These are phyloP conservation scores for Polydrusus cervinus DNA, from an alignment of 2,888 invertebrate genomes.

Conservation along the genomic window DNA sequence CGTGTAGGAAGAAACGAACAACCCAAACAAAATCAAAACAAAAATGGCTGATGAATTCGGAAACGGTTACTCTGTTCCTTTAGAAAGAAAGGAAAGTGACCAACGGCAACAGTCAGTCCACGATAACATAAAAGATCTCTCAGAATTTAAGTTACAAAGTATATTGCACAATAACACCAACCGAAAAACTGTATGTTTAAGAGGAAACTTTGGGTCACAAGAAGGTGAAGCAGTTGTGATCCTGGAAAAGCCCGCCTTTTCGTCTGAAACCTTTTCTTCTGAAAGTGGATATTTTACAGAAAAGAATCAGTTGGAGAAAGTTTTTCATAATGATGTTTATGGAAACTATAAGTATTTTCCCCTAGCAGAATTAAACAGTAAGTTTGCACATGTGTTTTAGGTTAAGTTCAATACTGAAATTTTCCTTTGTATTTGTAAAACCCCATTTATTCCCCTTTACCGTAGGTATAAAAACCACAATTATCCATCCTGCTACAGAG, in stretches of 20 bases:
- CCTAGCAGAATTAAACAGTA: constrained; percentile 74
- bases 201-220: constrained; percentile 79
- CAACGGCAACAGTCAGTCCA: constrained; percentile 59
- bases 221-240: constrained; percentile 81
- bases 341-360: constrained; percentile 85
- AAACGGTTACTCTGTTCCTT: constrained; percentile 22
- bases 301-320: constrained; percentile 76
- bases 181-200: constrained; percentile 81
- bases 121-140: constrained; percentile 72
- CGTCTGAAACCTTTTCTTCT: constrained; percentile 76
- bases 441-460: constrained; percentile 54
- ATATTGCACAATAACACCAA: constrained; percentile 83
- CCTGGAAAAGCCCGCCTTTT: constrained; percentile 88
- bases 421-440: not conserved
- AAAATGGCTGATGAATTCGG: constrained; percentile 27
- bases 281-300: constrained; percentile 76
- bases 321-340: constrained; percentile 89
- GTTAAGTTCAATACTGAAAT: not conserved
- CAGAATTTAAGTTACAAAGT: constrained; percentile 79
- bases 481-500: constrained; percentile 95
- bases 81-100: constrained; percentile 38
- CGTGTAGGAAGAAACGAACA: no score
- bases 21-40: no score
- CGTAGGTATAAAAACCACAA: constrained; percentile 90
- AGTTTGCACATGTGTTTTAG: constrained; percentile 61